Conservation (phyloP, 2,888 invertebrate species). For the Drosophila subsilvestris region DNA sequence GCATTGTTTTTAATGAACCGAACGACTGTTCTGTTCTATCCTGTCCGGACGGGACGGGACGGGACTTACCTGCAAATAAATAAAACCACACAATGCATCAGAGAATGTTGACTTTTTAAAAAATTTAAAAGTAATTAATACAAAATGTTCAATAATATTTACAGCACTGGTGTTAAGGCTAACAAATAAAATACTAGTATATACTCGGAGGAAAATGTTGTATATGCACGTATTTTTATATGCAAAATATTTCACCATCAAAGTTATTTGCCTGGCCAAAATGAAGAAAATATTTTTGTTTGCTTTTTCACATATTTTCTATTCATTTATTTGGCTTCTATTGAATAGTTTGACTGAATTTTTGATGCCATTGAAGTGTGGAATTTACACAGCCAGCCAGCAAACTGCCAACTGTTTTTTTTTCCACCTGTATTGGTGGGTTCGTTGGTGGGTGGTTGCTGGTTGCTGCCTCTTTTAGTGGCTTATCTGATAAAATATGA, state of each 20-base stretch:
- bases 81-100: constrained; percentile 28
- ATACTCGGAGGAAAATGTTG: no score
- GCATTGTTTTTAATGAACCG: constrained; percentile 36
- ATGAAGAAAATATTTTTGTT: no score
- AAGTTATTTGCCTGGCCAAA: neutral
- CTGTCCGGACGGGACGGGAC: constrained; percentile 11
- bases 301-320: neutral
- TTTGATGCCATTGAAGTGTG: neutral
- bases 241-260: neutral
- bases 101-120: constrained; percentile 45
- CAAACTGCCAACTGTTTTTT: neutral
- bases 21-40: neutral
- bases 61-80: constrained; percentile 47
- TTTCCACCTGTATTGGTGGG: no score
- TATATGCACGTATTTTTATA: no score
- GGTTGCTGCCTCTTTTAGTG: constrained; percentile 9
- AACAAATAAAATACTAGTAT: no score
- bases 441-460: no score
- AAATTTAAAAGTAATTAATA: constrained; percentile 41
- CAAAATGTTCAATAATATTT: neutral
- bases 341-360: neutral
- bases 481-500: constrained; percentile 61
- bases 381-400: neutral
- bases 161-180: no score
- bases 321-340: neutral